phyloP scores from a whole-genome alignment of 2,113 vertebrate genomes.

The Myotis yumanensis region DNA sequence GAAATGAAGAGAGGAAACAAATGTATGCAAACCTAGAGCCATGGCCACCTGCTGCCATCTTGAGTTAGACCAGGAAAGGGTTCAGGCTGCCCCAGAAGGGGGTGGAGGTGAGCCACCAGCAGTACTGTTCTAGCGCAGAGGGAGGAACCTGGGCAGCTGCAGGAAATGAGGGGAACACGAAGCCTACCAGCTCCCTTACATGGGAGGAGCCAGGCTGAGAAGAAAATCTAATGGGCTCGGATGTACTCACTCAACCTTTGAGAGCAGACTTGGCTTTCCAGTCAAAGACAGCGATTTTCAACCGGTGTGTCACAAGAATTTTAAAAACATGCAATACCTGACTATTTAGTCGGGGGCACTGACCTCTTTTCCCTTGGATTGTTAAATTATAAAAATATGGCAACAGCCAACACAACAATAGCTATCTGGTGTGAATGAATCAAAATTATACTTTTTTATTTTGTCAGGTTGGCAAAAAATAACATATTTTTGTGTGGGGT shows the following conservation, averaged over 20 bases:
- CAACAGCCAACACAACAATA: neutral
- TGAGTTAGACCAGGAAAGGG: neutral
- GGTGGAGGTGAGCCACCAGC: neutral
- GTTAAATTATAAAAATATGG: neutral
- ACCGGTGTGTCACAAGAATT: neutral
- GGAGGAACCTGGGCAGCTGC: neutral
- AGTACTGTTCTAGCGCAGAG: neutral
- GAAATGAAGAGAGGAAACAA: conserved; percentile 33
- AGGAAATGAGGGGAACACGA: neutral
- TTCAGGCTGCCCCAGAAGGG: neutral
- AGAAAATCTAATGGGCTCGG: neutral
- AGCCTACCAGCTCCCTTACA: neutral
- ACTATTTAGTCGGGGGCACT: neutral
- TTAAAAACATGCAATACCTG: neutral
- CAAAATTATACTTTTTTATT: neutral
- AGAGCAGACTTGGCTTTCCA: neutral
- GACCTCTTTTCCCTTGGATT: neutral
- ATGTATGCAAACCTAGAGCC: neutral
- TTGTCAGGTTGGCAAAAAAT: neutral
- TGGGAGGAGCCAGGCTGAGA: neutral
- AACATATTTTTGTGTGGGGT: neutral
- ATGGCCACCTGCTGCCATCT: neutral
- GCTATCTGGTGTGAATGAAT: neutral
- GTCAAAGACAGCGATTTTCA: neutral
- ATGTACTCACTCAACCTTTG: neutral